phyloP scores from a whole-genome alignment of 2,888 invertebrate species.

The Hemaris fuciformis region DNA sequence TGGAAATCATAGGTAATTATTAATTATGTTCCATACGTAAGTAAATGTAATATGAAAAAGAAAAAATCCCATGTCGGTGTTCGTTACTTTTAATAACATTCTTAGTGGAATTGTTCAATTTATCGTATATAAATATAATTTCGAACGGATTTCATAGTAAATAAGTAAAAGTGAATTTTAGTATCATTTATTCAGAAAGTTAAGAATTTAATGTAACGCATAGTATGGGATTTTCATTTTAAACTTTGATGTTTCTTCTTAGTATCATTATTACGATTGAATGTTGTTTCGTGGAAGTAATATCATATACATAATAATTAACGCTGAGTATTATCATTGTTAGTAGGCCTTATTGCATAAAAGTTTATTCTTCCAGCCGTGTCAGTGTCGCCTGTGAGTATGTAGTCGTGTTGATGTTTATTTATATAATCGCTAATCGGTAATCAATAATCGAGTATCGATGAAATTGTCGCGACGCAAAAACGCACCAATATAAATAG shows the following conservation, averaged over 20 bases:
- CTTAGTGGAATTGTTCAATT: constrained; percentile 66
- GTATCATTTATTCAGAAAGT: constrained; percentile 56
- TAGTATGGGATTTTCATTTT: constrained; percentile 55
- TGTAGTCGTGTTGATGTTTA: constrained; percentile 28
- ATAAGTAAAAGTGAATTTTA: constrained; percentile 66
- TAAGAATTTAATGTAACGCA: constrained; percentile 55
- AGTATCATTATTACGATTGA: constrained; percentile 52
- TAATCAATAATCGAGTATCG: not conserved
- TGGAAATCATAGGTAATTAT: constrained; percentile 45
- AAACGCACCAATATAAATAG: constrained; percentile 18
- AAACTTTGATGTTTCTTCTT: constrained; percentile 67
- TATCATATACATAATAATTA: constrained; percentile 44
- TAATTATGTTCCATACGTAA: constrained; percentile 46
- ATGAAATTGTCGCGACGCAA: not conserved
- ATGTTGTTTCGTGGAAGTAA: constrained; percentile 63
- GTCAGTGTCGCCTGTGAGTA: constrained; percentile 26
- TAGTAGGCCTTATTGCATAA: constrained; percentile 55
- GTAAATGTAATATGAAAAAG: constrained; percentile 46
- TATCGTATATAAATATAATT: constrained; percentile 58
- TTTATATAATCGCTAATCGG: constrained; percentile 22
- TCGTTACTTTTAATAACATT: constrained; percentile 63
- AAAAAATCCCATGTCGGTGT: constrained; percentile 61
- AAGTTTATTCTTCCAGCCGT: constrained; percentile 10
- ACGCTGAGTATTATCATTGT: constrained; percentile 54
- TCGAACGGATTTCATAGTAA: constrained; percentile 67